Base-by-base conservation (phyloP, 1,140 invertebrate genomes). In the Ceratosolen fusciceps region DNA sequence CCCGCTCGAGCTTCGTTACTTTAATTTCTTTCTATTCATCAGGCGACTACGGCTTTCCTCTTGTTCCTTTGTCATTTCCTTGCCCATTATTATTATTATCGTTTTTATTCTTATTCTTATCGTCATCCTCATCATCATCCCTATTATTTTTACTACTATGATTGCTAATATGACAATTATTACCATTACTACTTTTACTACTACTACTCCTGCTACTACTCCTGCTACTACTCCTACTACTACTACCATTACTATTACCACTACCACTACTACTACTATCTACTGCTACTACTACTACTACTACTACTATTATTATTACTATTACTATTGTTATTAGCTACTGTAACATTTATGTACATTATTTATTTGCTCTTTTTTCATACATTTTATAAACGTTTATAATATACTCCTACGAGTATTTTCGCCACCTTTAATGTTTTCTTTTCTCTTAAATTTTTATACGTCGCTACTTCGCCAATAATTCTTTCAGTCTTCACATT, bases 311-410 rank as follows among this genome's bases (percentile, higher is more conserved):
- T 74, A 56, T 19, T 70, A 14, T 49, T 47, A 10, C 7, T 47
- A 47, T 47, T 9, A 47, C 16, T 47, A 47, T 47, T 47, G 16
- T 9, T 9, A 47, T 9, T 47, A 9, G 58, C 26, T 34, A 19
- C 26, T 43, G 0, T 29, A n/a, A 68, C 29, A 54, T 54, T 72
- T 24, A n/a, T 54, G 52, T 72, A 2, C 16, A 72, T 60, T 58
- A 74, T 74, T 74, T 74, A 74, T 74, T 74, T 73, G 26, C 29
- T 73, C 39, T 26, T 21, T 21, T 56, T 24, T 37, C 43, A 43
- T 12, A 12, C 21, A 16, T 16, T 52, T 52, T 52, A 19, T 3
- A 16, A 52, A 19, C 12, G 19, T 58, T 47, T 43, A 0, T 24
- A 58, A 58, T 73, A n/a, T 43, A 2, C 54, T 58, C n/a, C 0